Base-by-base conservation (phyloP, 2,888 invertebrate genomes). In the Polyommatus iphigenia region DNA sequence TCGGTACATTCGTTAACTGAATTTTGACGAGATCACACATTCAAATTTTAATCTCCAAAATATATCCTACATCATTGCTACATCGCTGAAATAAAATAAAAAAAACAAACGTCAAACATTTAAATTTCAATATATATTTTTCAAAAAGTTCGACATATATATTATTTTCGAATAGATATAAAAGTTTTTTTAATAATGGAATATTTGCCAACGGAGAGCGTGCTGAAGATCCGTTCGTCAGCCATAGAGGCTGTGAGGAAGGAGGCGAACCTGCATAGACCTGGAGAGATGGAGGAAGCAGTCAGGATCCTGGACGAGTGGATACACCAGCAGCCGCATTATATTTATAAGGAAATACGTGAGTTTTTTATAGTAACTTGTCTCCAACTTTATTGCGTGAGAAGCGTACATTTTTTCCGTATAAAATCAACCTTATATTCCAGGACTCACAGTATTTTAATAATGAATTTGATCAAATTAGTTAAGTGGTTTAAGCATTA, bases 251-350 rank as follows among this genome's bases (percentile, higher is more conserved):
- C 2, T 15, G 75, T 75, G 24, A 46, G 75, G 50, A 24, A 24
- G 76, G 72, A 79, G 41, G 73, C 77, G 15, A 76, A 79, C 71
- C 46, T 79, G 71, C 67, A 54, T 57, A 72, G 76, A 15, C 78
- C 79, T 18, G 79, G 79, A 3, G 78, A 78, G 75, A 79, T 79
- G 79, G 50, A 78, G 71, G 71, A 67, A 18, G 79, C 78, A 0
- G 78, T 79, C 2, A 41, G 71, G 13, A 76, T 79, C 18, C 57
- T 79, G 20, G 77, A 76, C 50, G 79, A 79, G 13, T 79, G 78
- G 79, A 77, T 79, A 50, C 78, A 76, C 41, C 71, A 78, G 24
- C 79, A 79, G 32, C 77, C 78, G 32, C 79, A 79, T 71, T 79
- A 77, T 46, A 76, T 77, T 71, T 78, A 78, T 46, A 79, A 78